phyloP scores from a whole-genome alignment of 2,888 invertebrate genomes.

The Phoenoteleia sp. region DNA sequence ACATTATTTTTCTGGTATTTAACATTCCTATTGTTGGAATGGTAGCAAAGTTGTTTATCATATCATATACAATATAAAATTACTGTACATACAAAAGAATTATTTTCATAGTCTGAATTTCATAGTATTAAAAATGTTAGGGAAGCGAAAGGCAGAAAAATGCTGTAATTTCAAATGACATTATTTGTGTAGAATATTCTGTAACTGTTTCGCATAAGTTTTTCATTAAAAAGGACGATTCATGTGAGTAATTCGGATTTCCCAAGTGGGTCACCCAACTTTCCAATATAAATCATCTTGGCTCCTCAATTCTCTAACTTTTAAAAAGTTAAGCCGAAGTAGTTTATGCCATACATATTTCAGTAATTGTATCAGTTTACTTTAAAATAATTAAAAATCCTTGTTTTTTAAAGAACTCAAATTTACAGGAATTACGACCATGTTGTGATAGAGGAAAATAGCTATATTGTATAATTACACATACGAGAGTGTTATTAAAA shows the following conservation, averaged over 20 bases:
- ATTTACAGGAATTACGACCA: too few relatives aligned
- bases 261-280: conserved; percentile 46
- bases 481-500: conserved; percentile 39
- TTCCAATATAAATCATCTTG: conserved; percentile 44
- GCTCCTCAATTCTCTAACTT: conserved; percentile 30
- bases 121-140: conserved; percentile 11
- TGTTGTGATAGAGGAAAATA: too few relatives aligned
- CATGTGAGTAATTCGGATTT: conserved; percentile 46
- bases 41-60: conserved; percentile 27
- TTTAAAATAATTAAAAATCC: background rate
- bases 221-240: conserved; percentile 36
- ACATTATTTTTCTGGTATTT: conserved; percentile 12
- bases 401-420: too few relatives aligned
- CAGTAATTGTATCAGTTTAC: conserved; percentile 9
- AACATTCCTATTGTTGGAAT: conserved; percentile 27
- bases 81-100: conserved; percentile 19
- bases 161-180: conserved; percentile 14
- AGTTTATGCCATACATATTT: conserved; percentile 24
- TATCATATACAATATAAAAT: conserved; percentile 24
- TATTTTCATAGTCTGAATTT: background rate
- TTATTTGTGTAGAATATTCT: conserved; percentile 24
- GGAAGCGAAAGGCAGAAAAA: conserved; percentile 17
- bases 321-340: conserved; percentile 25
- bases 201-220: conserved; percentile 5
- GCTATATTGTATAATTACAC: conserved; percentile 11